These are phyloP conservation scores for Nymphalis urticae DNA, from an alignment of 2,888 invertebrate species.

Conservation along the genomic window DNA sequence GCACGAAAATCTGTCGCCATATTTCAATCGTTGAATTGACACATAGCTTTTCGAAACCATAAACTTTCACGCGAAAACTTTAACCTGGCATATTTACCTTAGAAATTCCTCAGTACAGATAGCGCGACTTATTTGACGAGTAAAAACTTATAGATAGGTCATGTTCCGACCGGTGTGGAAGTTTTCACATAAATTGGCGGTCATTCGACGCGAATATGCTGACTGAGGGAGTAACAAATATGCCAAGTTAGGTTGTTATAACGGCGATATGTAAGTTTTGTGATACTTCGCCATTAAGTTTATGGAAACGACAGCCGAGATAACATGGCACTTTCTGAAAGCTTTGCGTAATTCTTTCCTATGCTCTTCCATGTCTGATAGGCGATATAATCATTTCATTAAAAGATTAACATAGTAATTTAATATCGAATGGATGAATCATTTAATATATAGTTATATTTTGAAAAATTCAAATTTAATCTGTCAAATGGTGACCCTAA, in stretches of 20 bases:
- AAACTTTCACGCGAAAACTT: constrained; percentile 75
- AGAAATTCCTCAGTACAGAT: constrained; percentile 69
- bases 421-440: neutral
- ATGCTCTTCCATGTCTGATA: constrained; percentile 54
- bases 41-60: constrained; percentile 68
- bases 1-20: constrained; percentile 64
- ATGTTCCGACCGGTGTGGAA: constrained; percentile 75
- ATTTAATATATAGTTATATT: constrained; percentile 47
- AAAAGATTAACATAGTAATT: constrained; percentile 17
- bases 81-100: constrained; percentile 78
- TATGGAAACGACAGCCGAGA: constrained; percentile 79
- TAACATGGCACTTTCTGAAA: constrained; percentile 80
- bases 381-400: constrained; percentile 11
- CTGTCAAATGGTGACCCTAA: constrained; percentile 74
- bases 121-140: constrained; percentile 75
- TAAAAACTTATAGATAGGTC: constrained; percentile 80
- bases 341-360: constrained; percentile 76
- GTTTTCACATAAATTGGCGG: constrained; percentile 82
- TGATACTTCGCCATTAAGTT: constrained; percentile 80
- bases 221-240: constrained; percentile 81
- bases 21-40: constrained; percentile 79
- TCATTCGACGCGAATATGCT: constrained; percentile 82
- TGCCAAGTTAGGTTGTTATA: constrained; percentile 81
- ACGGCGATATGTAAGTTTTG: constrained; percentile 81
- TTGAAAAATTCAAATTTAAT: constrained; percentile 69